Percentiles rank a stretch among this genome's conserved stretches.
Conservation (phyloP, 2,113 vertebrate genomes). For the Isichthys henryi region DNA sequence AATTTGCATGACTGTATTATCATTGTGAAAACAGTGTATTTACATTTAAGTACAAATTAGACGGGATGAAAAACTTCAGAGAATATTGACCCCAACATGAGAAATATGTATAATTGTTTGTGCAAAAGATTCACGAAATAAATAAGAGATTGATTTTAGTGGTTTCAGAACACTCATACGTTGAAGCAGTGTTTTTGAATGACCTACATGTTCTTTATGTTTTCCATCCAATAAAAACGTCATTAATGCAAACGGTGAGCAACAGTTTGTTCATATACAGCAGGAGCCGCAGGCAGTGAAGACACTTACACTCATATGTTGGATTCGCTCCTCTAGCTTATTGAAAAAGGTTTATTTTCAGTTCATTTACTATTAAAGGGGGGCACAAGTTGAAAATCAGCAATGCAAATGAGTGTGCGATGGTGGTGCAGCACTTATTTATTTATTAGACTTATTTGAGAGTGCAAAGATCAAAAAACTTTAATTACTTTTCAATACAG, state of each 20-base stretch:
- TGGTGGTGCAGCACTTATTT: neutral
- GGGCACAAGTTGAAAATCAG: neutral
- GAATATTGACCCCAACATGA: no score
- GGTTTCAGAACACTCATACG: neutral
- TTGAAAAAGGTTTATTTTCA: neutral
- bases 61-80: neutral
- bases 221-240: neutral
- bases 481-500: neutral
- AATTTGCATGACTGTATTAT: neutral
- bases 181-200: neutral
- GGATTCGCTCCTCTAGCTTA: neutral
- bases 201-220: neutral
- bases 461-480: conserved; percentile 1
- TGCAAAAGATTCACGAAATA: neutral
- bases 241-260: neutral
- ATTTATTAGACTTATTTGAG: neutral
- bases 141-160: neutral
- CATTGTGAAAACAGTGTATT: neutral
- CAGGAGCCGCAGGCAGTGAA: neutral
- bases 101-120: no score
- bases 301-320: neutral
- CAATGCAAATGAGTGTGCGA: neutral
- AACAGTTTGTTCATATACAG: neutral
- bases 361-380: neutral
- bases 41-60: neutral